Base-by-base conservation (phyloP, 2,113 vertebrate genomes). In the Rhynchopsitta pachyrhyncha region DNA sequence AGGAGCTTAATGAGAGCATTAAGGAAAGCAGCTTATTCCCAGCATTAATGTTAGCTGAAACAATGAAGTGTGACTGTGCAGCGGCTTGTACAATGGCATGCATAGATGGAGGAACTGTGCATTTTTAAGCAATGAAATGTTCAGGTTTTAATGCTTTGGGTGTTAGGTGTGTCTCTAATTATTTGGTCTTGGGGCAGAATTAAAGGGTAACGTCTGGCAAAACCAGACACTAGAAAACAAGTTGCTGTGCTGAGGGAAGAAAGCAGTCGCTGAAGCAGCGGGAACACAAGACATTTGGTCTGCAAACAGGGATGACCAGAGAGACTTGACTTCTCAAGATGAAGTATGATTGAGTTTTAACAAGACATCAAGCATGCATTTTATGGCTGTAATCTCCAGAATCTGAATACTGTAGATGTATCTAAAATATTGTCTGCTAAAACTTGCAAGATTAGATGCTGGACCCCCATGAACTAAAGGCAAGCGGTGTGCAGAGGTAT, bases 251-350 rank as follows among this genome's bases (percentile, higher is more conserved):
- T 70, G 85, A n/a, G 52, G 33, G 60, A 39, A 63, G 64, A 31
- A 52, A 66, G 46, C 55, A 41, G n/a, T 27, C 11, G 4, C 2
- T 2, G 24, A 39, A 28, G 35, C 44, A 78, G 46, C 5, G 7
- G 5, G 37, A 74, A 6, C 31, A 8, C 0, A 13, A 64, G 41
- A 10, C 7, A 10, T 10, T 12, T 0, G 4, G 37, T 6, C 81
- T 89, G 69, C 55, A 42, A 13, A 53, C 0, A 53, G 17, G 17
- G 27, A 20, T 24, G 52, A 35, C 2, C 8, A 19, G 59, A 37
- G 37, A 89, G 44, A 39, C 82, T 59, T 52, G 2, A 41, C 19
- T 55, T 68, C 88, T 79, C 44, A 42, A 8, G 37, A 44, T 18
- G 41, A 94, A 82, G 77, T 35, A 20, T 35, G n/a, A 50, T 77